These are phyloP conservation scores for Sarcophaga caerulescens DNA, from an alignment of 2,888 invertebrate species.

Conservation along the genomic window DNA sequence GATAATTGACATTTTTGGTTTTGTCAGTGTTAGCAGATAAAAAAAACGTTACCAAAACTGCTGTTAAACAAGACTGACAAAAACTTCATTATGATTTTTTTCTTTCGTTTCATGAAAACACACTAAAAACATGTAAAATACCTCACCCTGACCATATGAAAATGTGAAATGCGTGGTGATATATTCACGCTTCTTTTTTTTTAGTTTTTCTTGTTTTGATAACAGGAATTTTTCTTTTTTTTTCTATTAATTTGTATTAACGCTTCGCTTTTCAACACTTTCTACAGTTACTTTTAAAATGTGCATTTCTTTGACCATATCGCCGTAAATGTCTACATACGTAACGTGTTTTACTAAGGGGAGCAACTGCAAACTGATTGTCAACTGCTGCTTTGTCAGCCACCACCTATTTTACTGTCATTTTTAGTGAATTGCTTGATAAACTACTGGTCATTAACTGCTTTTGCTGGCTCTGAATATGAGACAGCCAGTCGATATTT, in stretches of 20 bases:
- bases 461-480: conserved; percentile 27
- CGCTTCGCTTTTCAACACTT: background rate
- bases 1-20: conserved; percentile 16
- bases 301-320: background rate
- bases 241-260: background rate
- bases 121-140: conserved; percentile 40
- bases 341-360: conserved; percentile 16
- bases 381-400: conserved; percentile 16
- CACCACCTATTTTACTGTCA: conserved; percentile 61
- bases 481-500: conserved; percentile 2
- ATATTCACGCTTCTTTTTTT: background rate
- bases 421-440: conserved; percentile 23
- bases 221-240: conserved; percentile 33
- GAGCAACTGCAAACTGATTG: conserved; percentile 14
- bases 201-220: background rate
- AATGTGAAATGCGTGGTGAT: conserved; percentile 40
- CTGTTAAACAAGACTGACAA: conserved; percentile 36
- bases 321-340: conserved; percentile 21
- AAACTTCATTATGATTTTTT: background rate
- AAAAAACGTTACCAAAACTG: background rate
- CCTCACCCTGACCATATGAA: conserved; percentile 51
- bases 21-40: background rate
- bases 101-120: background rate
- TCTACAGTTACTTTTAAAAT: background rate
- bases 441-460: conserved; percentile 42